Conservation (phyloP, 1,140 invertebrate genomes). For the Tetragnatha versicolor region DNA sequence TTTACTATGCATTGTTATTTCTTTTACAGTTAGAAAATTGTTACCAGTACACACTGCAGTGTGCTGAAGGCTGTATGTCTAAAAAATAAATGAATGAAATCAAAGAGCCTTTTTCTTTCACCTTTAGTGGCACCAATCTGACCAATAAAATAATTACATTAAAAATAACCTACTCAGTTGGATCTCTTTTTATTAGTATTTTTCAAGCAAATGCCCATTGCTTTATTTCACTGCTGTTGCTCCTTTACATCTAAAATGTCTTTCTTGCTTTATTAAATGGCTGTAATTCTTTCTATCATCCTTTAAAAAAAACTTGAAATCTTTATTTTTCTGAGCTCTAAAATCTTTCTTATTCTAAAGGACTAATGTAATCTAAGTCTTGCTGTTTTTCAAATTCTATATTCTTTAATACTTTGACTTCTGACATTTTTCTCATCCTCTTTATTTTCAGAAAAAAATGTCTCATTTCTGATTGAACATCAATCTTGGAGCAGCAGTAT, state of each 20-base stretch:
- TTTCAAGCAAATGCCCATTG: too few species aligned
- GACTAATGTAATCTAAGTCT: too few species aligned
- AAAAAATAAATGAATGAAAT: conserved; percentile 51
- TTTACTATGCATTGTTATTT: conserved; percentile 34
- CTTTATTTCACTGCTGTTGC: too few species aligned
- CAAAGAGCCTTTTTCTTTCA: conserved; percentile 30
- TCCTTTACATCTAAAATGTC: too few species aligned
- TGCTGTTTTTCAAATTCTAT: conserved; percentile 33
- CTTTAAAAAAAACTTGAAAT: too few species aligned
- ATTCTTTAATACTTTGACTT: conserved; percentile 40
- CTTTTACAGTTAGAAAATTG: conserved; percentile 45
- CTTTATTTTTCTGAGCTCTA: too few species aligned
- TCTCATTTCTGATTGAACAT: conserved; percentile 53
- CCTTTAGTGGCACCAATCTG: not conserved
- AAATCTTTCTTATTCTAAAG: too few species aligned
- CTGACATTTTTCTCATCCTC: conserved; percentile 55
- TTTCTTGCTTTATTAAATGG: too few species aligned
- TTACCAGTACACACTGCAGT: conserved; percentile 45
- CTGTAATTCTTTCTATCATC: too few species aligned
- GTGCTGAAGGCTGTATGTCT: conserved; percentile 52
- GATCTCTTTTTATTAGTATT: too few species aligned
- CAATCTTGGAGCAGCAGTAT: conserved; percentile 41
- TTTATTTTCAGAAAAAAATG: conserved; percentile 55
- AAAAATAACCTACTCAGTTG: too few species aligned
- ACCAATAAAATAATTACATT: not conserved